phyloP scores from a whole-genome alignment of 2,797 vertebrate species.

The Crenichthys baileyi region DNA sequence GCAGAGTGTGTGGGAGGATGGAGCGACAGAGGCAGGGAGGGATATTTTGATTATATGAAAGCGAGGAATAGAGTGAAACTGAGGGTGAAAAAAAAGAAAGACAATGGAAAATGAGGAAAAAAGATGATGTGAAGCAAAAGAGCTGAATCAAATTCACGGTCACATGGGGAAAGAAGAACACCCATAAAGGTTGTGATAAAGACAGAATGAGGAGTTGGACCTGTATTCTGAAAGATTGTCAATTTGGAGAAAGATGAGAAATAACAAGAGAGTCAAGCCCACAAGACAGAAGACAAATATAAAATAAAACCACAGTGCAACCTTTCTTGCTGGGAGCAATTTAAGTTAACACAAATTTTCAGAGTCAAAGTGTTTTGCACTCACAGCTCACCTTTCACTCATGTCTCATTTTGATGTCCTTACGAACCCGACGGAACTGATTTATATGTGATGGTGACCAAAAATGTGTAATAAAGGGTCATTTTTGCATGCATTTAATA shows the following conservation, averaged over 20 bases:
- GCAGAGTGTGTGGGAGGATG: conserved; percentile 38
- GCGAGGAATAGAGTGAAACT: conserved; percentile 5
- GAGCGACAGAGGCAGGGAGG: conserved; percentile 12
- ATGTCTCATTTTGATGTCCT: conserved; percentile 30
- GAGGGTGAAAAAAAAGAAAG: conserved; percentile 9
- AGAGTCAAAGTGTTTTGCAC: conserved; percentile 44
- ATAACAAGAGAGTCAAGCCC: conserved; percentile 29
- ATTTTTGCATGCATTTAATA: too few relatives aligned
- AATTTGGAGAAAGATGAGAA: conserved; percentile 27
- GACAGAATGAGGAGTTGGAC: conserved; percentile 22
- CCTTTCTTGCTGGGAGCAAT: conserved; percentile 32
- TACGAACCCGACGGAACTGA: conserved; percentile 9
- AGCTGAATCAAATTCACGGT: conserved; percentile 3
- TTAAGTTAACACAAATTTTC: conserved; percentile 41
- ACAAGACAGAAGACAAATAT: conserved; percentile 28
- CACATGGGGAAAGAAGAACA: conserved; percentile 1
- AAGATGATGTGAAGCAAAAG: conserved; percentile 20
- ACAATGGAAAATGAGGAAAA: not conserved
- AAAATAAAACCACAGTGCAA: conserved; percentile 42
- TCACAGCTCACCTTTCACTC: conserved; percentile 21
- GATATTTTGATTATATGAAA: not conserved
- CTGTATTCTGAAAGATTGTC: conserved; percentile 19
- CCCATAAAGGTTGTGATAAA: not conserved
- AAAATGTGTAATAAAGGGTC: not conserved
- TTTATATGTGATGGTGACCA: not conserved